Percentiles rank a stretch among this genome's conserved stretches.
phyloP scores from a whole-genome alignment of 2,113 vertebrate species.

The Rhadina sibilatrix region DNA sequence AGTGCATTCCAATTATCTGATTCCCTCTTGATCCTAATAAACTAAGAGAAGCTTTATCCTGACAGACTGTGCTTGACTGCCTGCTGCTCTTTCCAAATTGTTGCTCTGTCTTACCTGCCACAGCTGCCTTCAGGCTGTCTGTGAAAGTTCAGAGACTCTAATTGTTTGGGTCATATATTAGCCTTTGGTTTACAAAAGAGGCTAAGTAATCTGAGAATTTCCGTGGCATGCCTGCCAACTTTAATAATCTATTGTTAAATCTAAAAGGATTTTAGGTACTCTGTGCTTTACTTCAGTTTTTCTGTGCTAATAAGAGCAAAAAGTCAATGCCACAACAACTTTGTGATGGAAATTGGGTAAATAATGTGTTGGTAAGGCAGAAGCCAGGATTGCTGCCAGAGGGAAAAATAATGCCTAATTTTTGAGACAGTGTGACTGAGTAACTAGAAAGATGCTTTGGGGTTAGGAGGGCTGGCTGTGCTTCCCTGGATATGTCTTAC shows the following conservation, averaged over 20 bases:
- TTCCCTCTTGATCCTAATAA: constrained; percentile 10
- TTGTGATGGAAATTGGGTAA: background rate
- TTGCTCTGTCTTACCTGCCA: background rate
- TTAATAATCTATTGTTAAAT: background rate
- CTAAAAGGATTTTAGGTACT: background rate
- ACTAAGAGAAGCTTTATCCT: background rate
- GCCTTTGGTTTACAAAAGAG: background rate
- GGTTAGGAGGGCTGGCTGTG: background rate
- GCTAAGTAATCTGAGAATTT: background rate
- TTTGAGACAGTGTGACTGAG: background rate
- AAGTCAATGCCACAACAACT: background rate
- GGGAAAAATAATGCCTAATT: background rate
- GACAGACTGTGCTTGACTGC: background rate
- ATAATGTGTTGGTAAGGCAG: background rate
- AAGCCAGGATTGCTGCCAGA: background rate
- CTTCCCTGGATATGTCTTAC: background rate
- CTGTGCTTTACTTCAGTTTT: background rate
- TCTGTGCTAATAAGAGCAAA: background rate
- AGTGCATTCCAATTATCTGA: background rate
- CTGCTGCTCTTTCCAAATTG: constrained; percentile 1
- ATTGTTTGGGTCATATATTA: constrained; percentile 14
- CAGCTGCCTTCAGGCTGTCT: background rate
- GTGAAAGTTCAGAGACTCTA: background rate
- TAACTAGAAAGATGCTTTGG: background rate
- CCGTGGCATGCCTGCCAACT: background rate